Percentiles rank a stretch among this genome's conserved stretches.
phyloP scores from a whole-genome alignment of 2,888 invertebrate species.

The Ectemnius lituratus region DNA sequence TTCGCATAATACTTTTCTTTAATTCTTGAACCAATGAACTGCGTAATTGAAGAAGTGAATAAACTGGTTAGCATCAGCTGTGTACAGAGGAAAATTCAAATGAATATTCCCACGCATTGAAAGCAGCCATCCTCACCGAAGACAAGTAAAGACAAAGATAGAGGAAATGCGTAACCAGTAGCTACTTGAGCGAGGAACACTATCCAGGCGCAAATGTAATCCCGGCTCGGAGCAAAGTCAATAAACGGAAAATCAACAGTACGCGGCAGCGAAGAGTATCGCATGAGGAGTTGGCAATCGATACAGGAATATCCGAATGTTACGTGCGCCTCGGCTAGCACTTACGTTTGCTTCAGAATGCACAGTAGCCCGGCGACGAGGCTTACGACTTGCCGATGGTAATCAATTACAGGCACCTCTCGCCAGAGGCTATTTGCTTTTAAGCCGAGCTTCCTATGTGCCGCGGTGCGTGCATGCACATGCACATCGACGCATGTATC shows the following conservation, averaged over 20 bases:
- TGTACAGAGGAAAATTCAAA: too few species aligned
- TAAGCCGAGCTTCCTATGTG: slow-evolving; percentile 38
- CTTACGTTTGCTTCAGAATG: slow-evolving; percentile 63
- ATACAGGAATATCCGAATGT: slow-evolving; percentile 32
- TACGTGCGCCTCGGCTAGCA: slow-evolving; percentile 30
- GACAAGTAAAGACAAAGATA: too few species aligned
- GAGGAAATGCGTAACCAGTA: too few species aligned
- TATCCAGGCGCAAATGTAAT: too few species aligned
- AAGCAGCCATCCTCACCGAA: too few species aligned
- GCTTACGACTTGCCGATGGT: slow-evolving; percentile 59
- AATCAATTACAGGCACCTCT: slow-evolving; percentile 69
- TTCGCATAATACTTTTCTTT: too few species aligned
- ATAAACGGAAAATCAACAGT: not conserved
- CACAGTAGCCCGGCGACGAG: slow-evolving; percentile 47
- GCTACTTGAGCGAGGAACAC: too few species aligned
- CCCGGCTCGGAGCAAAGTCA: too few species aligned
- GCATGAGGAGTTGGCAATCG: not conserved
- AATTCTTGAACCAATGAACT: too few species aligned
- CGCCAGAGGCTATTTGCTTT: slow-evolving; percentile 68
- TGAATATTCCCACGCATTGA: too few species aligned
- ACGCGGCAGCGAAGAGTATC: not conserved
- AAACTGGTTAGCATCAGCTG: too few species aligned
- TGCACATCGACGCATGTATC: not conserved
- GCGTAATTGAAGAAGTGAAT: too few species aligned
- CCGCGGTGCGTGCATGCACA: not conserved